These are phyloP conservation scores for Alaudala cheleensis DNA, from an alignment of 2,113 vertebrate genomes.

Conservation along the genomic window DNA sequence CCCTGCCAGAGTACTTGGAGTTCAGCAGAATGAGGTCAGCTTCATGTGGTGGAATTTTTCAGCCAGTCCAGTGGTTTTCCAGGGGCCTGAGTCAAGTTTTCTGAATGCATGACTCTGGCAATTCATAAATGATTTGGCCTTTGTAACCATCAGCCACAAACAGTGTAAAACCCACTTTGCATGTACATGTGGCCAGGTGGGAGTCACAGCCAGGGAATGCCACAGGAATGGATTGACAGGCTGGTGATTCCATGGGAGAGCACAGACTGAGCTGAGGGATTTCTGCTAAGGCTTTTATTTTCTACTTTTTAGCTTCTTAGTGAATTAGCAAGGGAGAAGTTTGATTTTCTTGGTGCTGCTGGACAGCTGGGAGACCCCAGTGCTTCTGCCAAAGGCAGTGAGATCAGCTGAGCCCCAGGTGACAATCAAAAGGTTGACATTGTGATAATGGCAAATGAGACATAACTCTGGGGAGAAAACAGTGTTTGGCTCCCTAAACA, in stretches of 20 bases:
- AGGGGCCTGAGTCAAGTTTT: neutral
- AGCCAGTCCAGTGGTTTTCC: constrained; percentile 27
- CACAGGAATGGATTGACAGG: neutral
- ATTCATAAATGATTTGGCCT: neutral
- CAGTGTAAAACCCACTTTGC: neutral
- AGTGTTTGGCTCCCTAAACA: neutral
- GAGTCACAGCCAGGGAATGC: neutral
- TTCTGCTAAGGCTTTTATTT: neutral
- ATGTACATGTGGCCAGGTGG: neutral
- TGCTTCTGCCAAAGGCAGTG: neutral
- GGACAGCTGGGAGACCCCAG: neutral
- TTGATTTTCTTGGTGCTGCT: neutral
- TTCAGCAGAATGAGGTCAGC: constrained; percentile 32
- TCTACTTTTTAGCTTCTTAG: neutral
- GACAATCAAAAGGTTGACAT: neutral
- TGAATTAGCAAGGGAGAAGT: neutral
- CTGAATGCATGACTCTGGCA: neutral
- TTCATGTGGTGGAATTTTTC: constrained; percentile 18
- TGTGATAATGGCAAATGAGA: neutral
- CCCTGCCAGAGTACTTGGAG: neutral
- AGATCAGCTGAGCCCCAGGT: neutral
- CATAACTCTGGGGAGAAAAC: neutral
- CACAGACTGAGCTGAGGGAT: neutral
- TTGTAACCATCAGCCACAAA: neutral
- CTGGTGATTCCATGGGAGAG: neutral